A percentile compares a stretch with the other conserved stretches of the same genome.
phyloP scores from a whole-genome alignment of 2,113 vertebrate genomes.

The Entelurus aequoreus region DNA sequence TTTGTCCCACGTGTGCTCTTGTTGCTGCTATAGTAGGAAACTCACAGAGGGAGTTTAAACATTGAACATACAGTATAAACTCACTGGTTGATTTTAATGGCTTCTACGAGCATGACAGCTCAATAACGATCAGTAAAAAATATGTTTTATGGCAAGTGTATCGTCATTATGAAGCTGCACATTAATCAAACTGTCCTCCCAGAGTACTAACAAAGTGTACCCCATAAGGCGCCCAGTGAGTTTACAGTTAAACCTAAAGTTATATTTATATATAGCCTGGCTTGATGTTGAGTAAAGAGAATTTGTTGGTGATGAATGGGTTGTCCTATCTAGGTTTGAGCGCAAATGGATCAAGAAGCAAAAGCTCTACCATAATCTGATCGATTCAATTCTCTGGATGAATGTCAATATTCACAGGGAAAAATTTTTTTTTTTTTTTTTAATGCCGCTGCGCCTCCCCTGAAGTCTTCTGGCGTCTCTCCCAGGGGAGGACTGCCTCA shows the following conservation, averaged over 20 bases:
- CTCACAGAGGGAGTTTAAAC: not conserved
- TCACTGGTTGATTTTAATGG: conserved; percentile 2
- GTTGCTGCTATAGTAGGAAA: conserved; percentile 10
- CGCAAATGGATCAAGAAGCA: too few relatives aligned
- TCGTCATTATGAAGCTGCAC: not conserved
- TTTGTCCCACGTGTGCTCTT: not conserved
- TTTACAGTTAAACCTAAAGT: not conserved
- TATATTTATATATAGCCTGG: too few relatives aligned
- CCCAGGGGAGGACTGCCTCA: too few relatives aligned
- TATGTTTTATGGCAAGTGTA: not conserved
- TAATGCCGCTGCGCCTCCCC: too few relatives aligned
- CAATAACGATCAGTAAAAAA: not conserved
- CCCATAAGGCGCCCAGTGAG: conserved; percentile 2
- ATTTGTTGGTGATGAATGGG: too few relatives aligned
- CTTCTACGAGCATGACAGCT: not conserved
- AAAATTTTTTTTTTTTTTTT: too few relatives aligned
- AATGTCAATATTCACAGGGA: too few relatives aligned
- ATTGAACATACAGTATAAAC: conserved; percentile 3
- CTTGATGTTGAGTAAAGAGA: too few relatives aligned
- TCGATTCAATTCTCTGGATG: too few relatives aligned
- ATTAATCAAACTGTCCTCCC: not conserved
- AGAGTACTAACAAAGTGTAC: conserved; percentile 1
- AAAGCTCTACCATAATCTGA: too few relatives aligned
- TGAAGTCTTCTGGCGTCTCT: too few relatives aligned
- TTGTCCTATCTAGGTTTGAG: too few relatives aligned